A percentile compares a stretch with the other conserved stretches of the same genome.
These are phyloP conservation scores for Tadarida brasiliensis DNA, from an alignment of 2,797 vertebrate genomes.

Conservation along the genomic window DNA sequence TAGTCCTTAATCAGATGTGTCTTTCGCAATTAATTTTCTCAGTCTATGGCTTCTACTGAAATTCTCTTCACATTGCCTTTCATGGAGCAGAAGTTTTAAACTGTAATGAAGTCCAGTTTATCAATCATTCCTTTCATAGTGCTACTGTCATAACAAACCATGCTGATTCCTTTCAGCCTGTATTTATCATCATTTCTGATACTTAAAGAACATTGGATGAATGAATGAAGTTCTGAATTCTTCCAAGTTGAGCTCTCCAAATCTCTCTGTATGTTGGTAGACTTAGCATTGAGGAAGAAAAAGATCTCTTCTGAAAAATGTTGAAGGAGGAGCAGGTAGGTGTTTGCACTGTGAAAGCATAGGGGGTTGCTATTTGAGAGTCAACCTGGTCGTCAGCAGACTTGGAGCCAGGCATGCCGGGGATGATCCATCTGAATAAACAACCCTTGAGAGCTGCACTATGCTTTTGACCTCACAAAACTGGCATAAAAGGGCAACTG, in stretches of 20 bases:
- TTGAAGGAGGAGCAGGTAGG: not conserved
- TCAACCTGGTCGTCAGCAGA: not conserved
- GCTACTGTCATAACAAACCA: not conserved
- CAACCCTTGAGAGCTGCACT: not conserved
- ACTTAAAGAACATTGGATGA: not conserved
- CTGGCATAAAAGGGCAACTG: not conserved
- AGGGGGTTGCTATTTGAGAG: not conserved
- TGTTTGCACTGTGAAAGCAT: not conserved
- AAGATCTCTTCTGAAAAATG: not conserved
- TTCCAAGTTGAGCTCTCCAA: not conserved
- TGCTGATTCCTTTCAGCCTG: not conserved
- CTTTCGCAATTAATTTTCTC: not conserved
- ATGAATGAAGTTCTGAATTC: not conserved
- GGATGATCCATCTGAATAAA: not conserved
- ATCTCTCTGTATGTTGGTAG: not conserved
- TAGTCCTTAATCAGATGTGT: not conserved
- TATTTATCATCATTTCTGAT: not conserved
- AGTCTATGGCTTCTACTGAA: not conserved
- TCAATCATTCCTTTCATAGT: not conserved
- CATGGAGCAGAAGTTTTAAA: not conserved
- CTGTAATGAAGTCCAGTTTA: not conserved
- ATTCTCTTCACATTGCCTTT: not conserved
- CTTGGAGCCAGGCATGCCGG: not conserved
- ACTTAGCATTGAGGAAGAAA: not conserved
- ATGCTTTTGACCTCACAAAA: not conserved